Percentiles rank a stretch among this genome's conserved stretches.
These are phyloP conservation scores for Enteromius treurensis DNA, from an alignment of 2,797 vertebrate genomes.

Conservation along the genomic window DNA sequence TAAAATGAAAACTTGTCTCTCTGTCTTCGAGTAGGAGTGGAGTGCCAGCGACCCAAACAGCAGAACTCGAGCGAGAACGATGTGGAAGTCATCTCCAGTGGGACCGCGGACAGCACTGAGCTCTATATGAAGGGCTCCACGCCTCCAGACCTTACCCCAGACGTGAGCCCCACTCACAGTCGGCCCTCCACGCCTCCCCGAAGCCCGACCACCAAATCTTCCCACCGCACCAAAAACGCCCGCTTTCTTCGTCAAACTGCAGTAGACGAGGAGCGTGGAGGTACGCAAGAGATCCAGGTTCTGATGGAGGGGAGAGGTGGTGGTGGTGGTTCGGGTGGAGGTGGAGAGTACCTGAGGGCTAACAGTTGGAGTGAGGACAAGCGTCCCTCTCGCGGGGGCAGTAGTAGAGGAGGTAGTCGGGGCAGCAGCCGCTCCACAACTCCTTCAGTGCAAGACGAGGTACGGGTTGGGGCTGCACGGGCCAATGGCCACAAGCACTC, in stretches of 20 bases:
- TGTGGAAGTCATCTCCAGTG: slow-evolving; percentile 87
- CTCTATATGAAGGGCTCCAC: slow-evolving; percentile 92
- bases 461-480: slow-evolving; percentile 71
- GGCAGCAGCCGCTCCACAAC: slow-evolving; percentile 70
- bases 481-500: slow-evolving; percentile 87
- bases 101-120: slow-evolving; percentile 91
- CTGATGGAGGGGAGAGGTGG: slow-evolving; percentile 86
- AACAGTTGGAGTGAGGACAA: slow-evolving; percentile 91
- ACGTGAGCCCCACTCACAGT: slow-evolving; percentile 88
- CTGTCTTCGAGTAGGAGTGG: slow-evolving; percentile 81
- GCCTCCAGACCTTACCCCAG: slow-evolving; percentile 87
- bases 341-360: slow-evolving; percentile 82
- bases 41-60: slow-evolving; percentile 91
- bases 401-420: slow-evolving; percentile 71
- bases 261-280: slow-evolving; percentile 86
- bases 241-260: slow-evolving; percentile 91
- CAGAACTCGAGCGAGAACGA: slow-evolving; percentile 90
- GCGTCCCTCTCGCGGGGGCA: slow-evolving; percentile 64
- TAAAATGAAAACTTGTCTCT: slow-evolving; percentile 35
- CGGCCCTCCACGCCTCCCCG: slow-evolving; percentile 86
- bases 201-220: slow-evolving; percentile 77
- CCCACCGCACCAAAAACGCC: slow-evolving; percentile 84
- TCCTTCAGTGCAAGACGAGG: slow-evolving; percentile 71
- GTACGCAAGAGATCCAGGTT: slow-evolving; percentile 92
- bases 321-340: slow-evolving; percentile 63